These are phyloP conservation scores for roundworm (Caenorhabditis elegans) DNA, from an alignment of 1,140 invertebrate genomes.

Conservation along the genomic window DNA sequence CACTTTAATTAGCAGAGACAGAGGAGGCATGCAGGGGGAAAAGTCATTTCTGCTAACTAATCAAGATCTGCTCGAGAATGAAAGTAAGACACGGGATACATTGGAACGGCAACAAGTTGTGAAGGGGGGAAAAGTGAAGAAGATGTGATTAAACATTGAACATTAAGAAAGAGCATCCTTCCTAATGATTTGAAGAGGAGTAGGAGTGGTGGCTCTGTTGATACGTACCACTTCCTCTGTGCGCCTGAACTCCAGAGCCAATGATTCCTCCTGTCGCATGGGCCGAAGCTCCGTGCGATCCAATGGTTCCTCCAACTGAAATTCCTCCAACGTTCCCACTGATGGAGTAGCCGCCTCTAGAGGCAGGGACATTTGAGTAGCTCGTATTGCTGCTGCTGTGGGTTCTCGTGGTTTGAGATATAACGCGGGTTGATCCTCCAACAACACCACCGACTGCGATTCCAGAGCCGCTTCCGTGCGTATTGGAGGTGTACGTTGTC, in stretches of 20 bases:
- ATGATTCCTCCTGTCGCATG: not conserved
- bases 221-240: conserved; percentile 20
- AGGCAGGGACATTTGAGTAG: not conserved
- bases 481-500: not conserved
- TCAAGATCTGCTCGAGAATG: conserved; percentile 13
- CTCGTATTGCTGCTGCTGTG: not conserved
- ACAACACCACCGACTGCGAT: not conserved
- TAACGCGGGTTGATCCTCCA: not conserved
- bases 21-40: not conserved
- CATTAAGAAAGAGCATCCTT: not conserved
- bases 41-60: not conserved
- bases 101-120: not conserved
- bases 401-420: not conserved
- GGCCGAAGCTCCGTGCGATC: not conserved
- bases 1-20: not conserved
- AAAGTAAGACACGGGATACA: not conserved
- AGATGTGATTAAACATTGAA: not conserved
- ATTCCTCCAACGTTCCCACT: not conserved
- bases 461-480: not conserved
- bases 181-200: conserved; percentile 5
- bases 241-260: too few species aligned
- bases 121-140: not conserved
- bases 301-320: conserved; percentile 3
- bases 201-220: not conserved
- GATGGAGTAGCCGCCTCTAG: not conserved